These are phyloP conservation scores for Oenanthe oenanthe DNA, from an alignment of 2,113 vertebrate genomes.

Conservation along the genomic window DNA sequence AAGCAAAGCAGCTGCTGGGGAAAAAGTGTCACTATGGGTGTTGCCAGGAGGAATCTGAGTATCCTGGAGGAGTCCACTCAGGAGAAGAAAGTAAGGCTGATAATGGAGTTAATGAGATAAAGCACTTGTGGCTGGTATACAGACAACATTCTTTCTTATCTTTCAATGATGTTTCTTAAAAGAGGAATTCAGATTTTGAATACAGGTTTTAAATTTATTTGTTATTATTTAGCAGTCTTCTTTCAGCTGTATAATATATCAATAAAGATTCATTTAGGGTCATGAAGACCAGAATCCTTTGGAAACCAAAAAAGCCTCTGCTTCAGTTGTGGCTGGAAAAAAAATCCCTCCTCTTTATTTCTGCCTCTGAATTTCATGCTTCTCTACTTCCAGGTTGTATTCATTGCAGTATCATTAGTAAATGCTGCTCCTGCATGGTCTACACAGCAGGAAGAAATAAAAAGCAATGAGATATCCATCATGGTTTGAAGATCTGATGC, in stretches of 20 bases:
- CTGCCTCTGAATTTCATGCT: neutral
- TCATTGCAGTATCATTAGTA: neutral
- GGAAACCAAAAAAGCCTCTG: neutral
- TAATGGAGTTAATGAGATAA: neutral
- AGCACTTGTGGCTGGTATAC: neutral
- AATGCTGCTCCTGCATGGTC: neutral
- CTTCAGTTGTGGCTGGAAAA: neutral
- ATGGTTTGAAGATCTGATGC: neutral
- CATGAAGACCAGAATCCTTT: neutral
- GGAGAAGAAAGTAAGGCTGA: neutral
- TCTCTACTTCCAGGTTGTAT: neutral
- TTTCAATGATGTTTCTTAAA: neutral
- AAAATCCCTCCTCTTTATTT: neutral
- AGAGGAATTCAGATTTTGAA: neutral
- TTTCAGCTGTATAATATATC: neutral
- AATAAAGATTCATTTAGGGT: neutral
- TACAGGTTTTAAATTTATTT: neutral
- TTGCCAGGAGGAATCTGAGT: neutral
- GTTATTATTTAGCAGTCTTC: neutral
- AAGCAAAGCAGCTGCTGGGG: neutral
- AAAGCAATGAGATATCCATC: neutral
- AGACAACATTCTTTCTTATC: neutral
- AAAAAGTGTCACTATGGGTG: neutral
- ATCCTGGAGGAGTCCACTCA: neutral
- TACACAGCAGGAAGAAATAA: neutral